phyloP scores from a whole-genome alignment of 2,888 invertebrate species.

The Drosophila lutescens region DNA sequence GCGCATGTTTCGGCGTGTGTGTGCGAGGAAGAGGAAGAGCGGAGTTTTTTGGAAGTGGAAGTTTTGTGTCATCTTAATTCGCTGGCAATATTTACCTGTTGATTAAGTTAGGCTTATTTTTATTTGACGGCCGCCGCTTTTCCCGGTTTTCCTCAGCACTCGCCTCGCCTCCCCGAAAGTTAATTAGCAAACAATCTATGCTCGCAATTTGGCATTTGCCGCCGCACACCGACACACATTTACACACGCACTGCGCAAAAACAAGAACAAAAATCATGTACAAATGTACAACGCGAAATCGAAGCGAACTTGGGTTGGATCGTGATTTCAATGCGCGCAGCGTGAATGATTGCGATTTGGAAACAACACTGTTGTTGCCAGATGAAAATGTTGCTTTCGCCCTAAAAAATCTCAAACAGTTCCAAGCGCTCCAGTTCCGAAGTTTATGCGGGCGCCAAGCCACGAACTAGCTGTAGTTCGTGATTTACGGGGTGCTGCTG shows the following conservation, averaged over 20 bases:
- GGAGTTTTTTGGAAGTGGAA: conserved; percentile 20
- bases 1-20: conserved; percentile 34
- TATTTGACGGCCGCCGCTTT: conserved; percentile 6
- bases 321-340: conserved; percentile 6
- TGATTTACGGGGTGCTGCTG: too few relatives aligned
- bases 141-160: conserved; percentile 22
- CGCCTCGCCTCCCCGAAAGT: neutral
- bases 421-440: neutral
- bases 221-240: conserved; percentile 22
- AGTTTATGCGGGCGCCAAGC: neutral
- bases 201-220: conserved; percentile 27
- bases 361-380: too few relatives aligned
- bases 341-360: too few relatives aligned
- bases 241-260: conserved; percentile 14
- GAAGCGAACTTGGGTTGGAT: neutral
- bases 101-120: conserved; percentile 42
- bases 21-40: conserved; percentile 10
- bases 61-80: conserved; percentile 45
- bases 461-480: neutral
- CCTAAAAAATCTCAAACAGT: too few relatives aligned
- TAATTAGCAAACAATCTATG: conserved; percentile 10
- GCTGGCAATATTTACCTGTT: conserved; percentile 65
- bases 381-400: too few relatives aligned
- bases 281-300: neutral
- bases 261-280: conserved; percentile 11